Conservation (phyloP, 2,113 vertebrate species). For the Octodon degus region DNA sequence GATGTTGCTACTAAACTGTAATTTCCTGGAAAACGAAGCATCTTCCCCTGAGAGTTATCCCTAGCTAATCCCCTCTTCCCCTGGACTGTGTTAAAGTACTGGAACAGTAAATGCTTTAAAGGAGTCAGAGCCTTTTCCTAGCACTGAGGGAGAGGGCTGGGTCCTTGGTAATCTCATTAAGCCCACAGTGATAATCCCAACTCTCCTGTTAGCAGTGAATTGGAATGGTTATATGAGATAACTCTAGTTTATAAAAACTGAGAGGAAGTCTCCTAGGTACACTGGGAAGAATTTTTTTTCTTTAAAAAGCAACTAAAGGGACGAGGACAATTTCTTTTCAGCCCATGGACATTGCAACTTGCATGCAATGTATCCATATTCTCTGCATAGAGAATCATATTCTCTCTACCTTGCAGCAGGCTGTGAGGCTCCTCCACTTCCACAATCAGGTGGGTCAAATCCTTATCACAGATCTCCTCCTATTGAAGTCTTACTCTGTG, state of each 20-base stretch:
- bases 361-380: no score
- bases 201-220: not conserved
- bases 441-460: not conserved
- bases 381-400: no score
- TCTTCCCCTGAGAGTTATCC: not conserved
- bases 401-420: not conserved
- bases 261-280: not conserved
- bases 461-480: not conserved
- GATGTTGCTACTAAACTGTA: constrained; percentile 31
- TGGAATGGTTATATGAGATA: not conserved
- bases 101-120: not conserved
- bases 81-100: not conserved
- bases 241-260: not conserved
- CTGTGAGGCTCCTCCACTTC: not conserved
- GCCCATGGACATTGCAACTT: not conserved
- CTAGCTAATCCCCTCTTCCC: not conserved
- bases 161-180: constrained; percentile 15
- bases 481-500: not conserved
- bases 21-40: constrained; percentile 44
- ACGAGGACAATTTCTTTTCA: not conserved
- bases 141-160: not conserved
- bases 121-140: not conserved
- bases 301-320: not conserved
- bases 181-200: not conserved
- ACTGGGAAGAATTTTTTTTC: not conserved